Evolutionary conservation across 2,888 invertebrate genomes (phyloP), one percentile per base, ranked within the genome.

Genomic region (Mimas tiliae): DNA sequence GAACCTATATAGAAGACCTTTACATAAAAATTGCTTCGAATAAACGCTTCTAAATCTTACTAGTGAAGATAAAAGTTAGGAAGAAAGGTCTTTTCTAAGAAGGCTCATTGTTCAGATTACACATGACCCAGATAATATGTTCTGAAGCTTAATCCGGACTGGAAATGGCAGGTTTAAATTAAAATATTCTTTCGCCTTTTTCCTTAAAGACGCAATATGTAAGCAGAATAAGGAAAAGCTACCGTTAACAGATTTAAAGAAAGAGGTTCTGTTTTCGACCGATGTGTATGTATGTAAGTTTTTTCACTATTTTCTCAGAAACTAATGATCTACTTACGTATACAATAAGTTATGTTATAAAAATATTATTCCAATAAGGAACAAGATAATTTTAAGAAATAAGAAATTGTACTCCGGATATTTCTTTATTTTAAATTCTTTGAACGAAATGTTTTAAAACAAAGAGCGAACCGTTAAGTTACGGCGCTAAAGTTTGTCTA

Each of bases 391-490:
- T 52, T 52, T 11, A 21, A 12, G 8, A 6, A 33, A 12, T 21
- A 27, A 12, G 14, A 12, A 19, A 42, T 6, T 58, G 16, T 19
- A 12, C 38, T n/a, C 4, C 6, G 6, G 11, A 1, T 42, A 12
- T 42, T 42, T 11, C 38, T 34, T 55, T 34, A 33, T 58, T 58
- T 58, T 58, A 19, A 19, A 58, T 7, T 38, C 6, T n/a, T n/a
- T 0, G 53, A 53, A 53, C 19, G 19, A 16, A 58, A 16, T 16
- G 16, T 58, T 58, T 58, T 42, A 58, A 53, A 58, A 42, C 42
- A 58, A 58, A 19, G 19, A 42, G 12, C 6, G 12, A 58, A 42
- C 11, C 14, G 12, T 12, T 33, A 34, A 58, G 9, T 55, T 55
- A 34, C 16, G 12, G 12, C 11, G 12, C 21, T 38, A 38, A 12